A percentile compares a stretch with the other conserved stretches of the same genome.
These are phyloP conservation scores for Aspidoscelis tigris DNA, from an alignment of 2,113 vertebrate species.

Conservation along the genomic window DNA sequence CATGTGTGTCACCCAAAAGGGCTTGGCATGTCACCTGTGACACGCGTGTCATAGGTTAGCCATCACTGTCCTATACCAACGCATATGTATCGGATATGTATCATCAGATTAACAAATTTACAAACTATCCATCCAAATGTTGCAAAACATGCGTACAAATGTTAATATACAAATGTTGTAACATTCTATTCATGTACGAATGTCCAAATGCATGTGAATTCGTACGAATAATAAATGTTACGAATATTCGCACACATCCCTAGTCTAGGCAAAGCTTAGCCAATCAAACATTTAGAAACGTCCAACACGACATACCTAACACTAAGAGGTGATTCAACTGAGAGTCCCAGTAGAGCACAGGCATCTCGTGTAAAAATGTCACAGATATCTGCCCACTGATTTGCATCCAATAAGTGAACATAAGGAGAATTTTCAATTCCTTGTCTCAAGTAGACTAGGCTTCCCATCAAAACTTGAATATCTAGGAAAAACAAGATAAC, in stretches of 20 bases:
- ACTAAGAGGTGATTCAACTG: slow-evolving; percentile 85
- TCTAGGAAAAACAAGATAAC: slow-evolving; percentile 66
- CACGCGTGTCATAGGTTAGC: too few relatives aligned
- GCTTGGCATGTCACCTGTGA: too few relatives aligned
- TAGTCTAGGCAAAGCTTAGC: not conserved
- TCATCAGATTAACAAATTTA: too few relatives aligned
- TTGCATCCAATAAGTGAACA: slow-evolving; percentile 84
- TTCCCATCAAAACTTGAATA: slow-evolving; percentile 88
- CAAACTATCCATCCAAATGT: too few relatives aligned
- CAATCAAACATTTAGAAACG: not conserved
- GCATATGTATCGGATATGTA: too few relatives aligned
- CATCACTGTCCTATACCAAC: too few relatives aligned
- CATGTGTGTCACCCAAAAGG: too few relatives aligned
- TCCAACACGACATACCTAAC: slow-evolving; percentile 76
- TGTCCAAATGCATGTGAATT: too few relatives aligned
- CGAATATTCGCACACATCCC: not conserved
- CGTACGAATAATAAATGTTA: too few relatives aligned
- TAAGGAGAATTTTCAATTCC: slow-evolving; percentile 88
- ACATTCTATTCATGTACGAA: too few relatives aligned
- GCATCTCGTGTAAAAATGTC: slow-evolving; percentile 88
- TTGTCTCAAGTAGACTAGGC: slow-evolving; percentile 85
- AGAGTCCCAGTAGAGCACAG: slow-evolving; percentile 85
- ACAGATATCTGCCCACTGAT: slow-evolving; percentile 89
- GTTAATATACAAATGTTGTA: too few relatives aligned
- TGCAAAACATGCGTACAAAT: too few relatives aligned